Evolutionary conservation across 2,888 invertebrate genomes (phyloP), one percentile per base, ranked within the genome.

Genomic region (Microplitis manilae): DNA sequence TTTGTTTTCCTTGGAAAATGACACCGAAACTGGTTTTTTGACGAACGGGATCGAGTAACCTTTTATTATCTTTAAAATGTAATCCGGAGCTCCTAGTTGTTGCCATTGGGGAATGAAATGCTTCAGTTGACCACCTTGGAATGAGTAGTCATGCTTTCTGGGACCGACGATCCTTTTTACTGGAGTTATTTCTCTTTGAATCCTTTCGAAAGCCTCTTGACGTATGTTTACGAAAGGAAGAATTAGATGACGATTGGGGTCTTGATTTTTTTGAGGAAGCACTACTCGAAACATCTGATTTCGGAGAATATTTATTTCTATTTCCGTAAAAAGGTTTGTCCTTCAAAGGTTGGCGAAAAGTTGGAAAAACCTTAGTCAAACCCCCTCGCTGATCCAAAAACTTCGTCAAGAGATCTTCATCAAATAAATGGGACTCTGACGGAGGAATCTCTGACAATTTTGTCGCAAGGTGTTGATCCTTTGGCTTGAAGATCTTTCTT

Each of bases 371-470:
- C 62, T 64, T 72, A 13, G 8, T 38, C 6, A 41, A 39, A 1
- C 40, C 72, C 0, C 72, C 78, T 5, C 50, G 59, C 17, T 75
- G 75, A 6, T 50, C 50, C 6, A 77, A 6, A 17, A 77, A 79
- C 1, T 77, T 71, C 2, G 79, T 59, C 0, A 75, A 68, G n/a
- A 59, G 13, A 6, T 79, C 74, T 60, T 79, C 68, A 13, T 79
- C 73, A 41, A 79, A 79, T 4, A 79, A 30, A 38, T 79, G 77
- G 1, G 79, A 64, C 59, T 75, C 75, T 1, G 77, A 79, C 6
- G 73, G 75, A 1, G 77, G 77, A 39, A 77, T 77, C 41, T 77
- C 77, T 9, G 72, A 72, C 13, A 79, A 13, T 59, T 40, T 67
- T n/a, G 75, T 72, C 13, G 70, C 69, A 77, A 30, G 77, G n/a